Evolutionary conservation across 2,888 invertebrate genomes (phyloP), one percentile per base, ranked within the genome.

Genomic region (Napeogenes sylphis): DNA sequence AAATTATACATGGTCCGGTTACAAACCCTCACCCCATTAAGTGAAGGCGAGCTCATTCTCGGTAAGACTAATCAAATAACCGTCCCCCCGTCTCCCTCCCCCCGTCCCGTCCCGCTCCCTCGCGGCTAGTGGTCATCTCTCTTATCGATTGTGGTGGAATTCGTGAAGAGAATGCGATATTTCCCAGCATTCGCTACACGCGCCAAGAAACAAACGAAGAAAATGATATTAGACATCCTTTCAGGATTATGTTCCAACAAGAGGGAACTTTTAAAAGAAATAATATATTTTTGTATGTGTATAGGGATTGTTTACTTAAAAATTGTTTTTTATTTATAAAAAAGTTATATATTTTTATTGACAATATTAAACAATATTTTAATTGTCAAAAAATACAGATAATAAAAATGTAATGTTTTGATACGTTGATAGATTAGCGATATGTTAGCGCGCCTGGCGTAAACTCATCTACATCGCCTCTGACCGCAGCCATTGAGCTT

Each of bases 61-160:
- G 85, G 90, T 87, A 90, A 89, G 91, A 90, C 91, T 91, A 91
- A 91, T 91, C 91, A 91, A 91, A 91, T 91, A 91, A 91, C 90
- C 85, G 87, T 84, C 90, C 83, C 88, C 90, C 89, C 82, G 80
- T 74, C 77, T 71, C 66, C 60, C 73, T 68, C 70, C 67, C 71
- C 73, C 72, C 73, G 68, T 74, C 77, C 77, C 21, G 21, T 21
- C 21, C 21, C 21, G 21, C 76, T 81, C 75, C 81, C 87, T 79
- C 84, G 87, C 86, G 87, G 84, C 86, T 85, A 88, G 84, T 85
- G 90, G 89, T 89, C 89, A 89, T 90, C 90, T 90, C 87, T 85
- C 89, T 88, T 90, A 90, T 90, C 90, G 90, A 90, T 90, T 90
- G 90, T 90, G 90, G 90, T 85, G 88, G 88, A 89, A 88, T 88